These are phyloP conservation scores for Lacanobia wlatinum DNA, from an alignment of 2,888 invertebrate genomes.

Conservation along the genomic window DNA sequence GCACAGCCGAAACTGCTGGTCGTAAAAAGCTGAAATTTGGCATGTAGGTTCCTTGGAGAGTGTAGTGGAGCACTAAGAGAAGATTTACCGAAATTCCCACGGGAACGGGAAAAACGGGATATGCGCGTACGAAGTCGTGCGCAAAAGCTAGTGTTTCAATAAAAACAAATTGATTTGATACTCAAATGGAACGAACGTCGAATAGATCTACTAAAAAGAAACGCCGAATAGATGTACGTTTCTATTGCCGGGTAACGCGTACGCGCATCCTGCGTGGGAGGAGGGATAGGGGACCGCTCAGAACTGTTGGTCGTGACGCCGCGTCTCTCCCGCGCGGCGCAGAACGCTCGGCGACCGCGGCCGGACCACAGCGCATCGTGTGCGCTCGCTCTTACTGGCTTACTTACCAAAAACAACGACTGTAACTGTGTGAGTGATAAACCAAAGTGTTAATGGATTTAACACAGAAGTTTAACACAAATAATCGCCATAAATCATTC, in stretches of 20 bases:
- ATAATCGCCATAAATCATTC: conserved; percentile 49
- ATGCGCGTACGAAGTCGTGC: no score
- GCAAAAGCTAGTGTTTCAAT: conserved; percentile 8
- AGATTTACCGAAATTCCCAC: no score
- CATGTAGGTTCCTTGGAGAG: no score
- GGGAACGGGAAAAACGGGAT: no score
- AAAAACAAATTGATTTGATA: conserved; percentile 22
- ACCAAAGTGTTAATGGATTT: conserved; percentile 65
- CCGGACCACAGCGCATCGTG: conserved; percentile 48
- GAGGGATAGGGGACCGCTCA: conserved; percentile 68
- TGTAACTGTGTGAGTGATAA: conserved; percentile 48
- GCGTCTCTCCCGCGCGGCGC: conserved; percentile 71
- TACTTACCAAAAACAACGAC: conserved; percentile 49
- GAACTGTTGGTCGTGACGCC: conserved; percentile 71
- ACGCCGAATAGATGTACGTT: conserved; percentile 45
- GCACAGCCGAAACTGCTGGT: no score
- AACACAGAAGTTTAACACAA: conserved; percentile 52
- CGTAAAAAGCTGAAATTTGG: no score
- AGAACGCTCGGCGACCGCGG: conserved; percentile 60
- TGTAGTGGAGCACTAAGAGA: no score
- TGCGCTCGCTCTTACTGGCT: conserved; percentile 37
- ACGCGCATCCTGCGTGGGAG: conserved; percentile 74
- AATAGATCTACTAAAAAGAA: conserved; percentile 18
- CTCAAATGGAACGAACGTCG: no score
- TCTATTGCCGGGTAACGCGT: conserved; percentile 59